phyloP scores from a whole-genome alignment of 2,888 invertebrate genomes.

The Ectemnius cavifrons region DNA sequence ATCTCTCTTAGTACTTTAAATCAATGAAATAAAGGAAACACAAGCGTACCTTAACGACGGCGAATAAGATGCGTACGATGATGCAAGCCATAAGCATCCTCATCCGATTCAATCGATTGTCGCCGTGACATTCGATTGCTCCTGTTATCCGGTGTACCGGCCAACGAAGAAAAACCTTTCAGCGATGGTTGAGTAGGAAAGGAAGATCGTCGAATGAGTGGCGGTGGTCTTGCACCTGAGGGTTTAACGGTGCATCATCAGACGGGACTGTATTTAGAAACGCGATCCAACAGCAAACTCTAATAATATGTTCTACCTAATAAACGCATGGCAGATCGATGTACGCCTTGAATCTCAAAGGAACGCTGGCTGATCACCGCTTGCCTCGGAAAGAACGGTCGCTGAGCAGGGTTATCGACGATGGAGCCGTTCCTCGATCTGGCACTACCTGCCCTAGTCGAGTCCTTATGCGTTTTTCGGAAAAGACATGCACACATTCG shows the following conservation, averaged over 20 bases:
- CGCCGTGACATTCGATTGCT: constrained; percentile 59
- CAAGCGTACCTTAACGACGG: constrained; percentile 61
- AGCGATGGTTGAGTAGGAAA: constrained; percentile 64
- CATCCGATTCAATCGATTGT: constrained; percentile 64
- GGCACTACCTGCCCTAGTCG: constrained; percentile 61
- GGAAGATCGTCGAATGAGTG: constrained; percentile 70
- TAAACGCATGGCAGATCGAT: constrained; percentile 64
- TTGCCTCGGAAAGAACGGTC: constrained; percentile 58
- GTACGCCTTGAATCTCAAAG: constrained; percentile 67
- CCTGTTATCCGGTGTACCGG: constrained; percentile 47
- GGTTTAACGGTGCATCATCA: constrained; percentile 14
- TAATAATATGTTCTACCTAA: constrained; percentile 54
- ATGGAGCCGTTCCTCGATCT: constrained; percentile 64
- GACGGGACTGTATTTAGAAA: constrained; percentile 12
- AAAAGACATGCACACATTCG: constrained; percentile 48
- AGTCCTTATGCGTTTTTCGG: constrained; percentile 68
- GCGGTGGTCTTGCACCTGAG: constrained; percentile 66
- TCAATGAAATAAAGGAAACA: not conserved
- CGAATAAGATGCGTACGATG: constrained; percentile 69
- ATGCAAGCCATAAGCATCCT: constrained; percentile 59
- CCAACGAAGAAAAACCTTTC: constrained; percentile 49
- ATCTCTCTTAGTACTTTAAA: not conserved
- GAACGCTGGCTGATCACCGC: constrained; percentile 67
- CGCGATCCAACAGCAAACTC: no score
- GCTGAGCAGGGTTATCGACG: constrained; percentile 61